Evolutionary conservation across 2,888 invertebrate genomes (phyloP).

Genomic region (Blastobasis adustella): DNA sequence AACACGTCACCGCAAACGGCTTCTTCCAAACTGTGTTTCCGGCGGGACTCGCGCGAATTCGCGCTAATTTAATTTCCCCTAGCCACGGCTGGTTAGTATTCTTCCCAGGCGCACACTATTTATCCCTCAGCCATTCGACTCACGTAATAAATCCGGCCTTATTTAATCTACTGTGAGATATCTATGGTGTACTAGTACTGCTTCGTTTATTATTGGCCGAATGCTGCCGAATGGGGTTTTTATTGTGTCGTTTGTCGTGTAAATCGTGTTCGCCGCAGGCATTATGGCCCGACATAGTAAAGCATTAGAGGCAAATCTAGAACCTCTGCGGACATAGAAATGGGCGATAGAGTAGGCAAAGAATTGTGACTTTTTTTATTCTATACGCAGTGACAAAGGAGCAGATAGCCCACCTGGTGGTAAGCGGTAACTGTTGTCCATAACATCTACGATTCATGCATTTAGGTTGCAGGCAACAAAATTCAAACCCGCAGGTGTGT

Average conservation of each 20-base stretch:
- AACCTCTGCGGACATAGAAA: no score
- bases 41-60: conserved; percentile 7
- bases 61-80: conserved; percentile 31
- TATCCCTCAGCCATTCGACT: conserved; percentile 45
- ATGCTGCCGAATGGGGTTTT: conserved; percentile 20
- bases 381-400: no score
- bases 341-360: no score
- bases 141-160: conserved; percentile 61
- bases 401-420: no score
- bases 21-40: background rate
- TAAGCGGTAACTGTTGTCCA: no score
- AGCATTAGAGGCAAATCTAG: no score
- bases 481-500: no score
- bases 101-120: conserved; percentile 36
- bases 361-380: no score
- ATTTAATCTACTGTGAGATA: conserved; percentile 57
- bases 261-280: no score
- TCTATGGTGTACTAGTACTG: conserved; percentile 22
- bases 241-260: conserved; percentile 23
- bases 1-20: conserved; percentile 2
- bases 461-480: no score
- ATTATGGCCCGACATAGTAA: no score
- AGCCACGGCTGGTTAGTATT: conserved; percentile 37
- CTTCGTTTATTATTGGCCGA: conserved; percentile 19
- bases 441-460: no score